Evolutionary conservation across 2,113 vertebrate genomes (phyloP).

Genomic region (Hemicordylus capensis): DNA sequence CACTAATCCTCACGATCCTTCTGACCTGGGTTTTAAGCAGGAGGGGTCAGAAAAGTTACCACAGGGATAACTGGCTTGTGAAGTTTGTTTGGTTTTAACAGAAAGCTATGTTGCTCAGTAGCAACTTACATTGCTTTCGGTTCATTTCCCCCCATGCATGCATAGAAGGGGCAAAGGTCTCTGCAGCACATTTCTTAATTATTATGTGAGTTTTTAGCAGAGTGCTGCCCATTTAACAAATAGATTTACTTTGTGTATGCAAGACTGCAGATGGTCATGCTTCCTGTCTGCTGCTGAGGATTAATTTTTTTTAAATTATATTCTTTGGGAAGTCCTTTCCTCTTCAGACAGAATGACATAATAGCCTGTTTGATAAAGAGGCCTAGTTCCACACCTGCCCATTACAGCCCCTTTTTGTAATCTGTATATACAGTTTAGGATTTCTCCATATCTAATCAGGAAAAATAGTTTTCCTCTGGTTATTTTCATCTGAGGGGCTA

Average conservation of each 20-base stretch:
- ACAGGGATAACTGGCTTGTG: too few species aligned
- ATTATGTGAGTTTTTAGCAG: not conserved
- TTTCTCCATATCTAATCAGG: conserved; percentile 15
- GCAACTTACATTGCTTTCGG: accelerated
- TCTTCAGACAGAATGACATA: conserved; percentile 32
- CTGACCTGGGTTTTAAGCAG: too few species aligned
- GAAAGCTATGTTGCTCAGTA: accelerated
- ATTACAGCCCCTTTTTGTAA: not conserved
- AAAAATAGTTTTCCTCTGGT: conserved; percentile 18
- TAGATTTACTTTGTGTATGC: not conserved
- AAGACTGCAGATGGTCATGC: not conserved
- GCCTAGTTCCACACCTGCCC: not conserved
- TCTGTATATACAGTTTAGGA: conserved; percentile 6
- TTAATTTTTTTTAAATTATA: conserved; percentile 1
- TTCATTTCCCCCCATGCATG: not conserved
- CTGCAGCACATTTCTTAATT: not conserved
- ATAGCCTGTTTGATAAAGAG: conserved; percentile 49
- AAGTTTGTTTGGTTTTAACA: not conserved
- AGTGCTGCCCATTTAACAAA: not conserved
- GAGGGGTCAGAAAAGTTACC: too few species aligned
- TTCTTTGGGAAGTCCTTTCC: conserved; percentile 27
- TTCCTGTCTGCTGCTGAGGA: conserved; percentile 24
- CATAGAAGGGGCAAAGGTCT: not conserved
- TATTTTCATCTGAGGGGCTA: not conserved
- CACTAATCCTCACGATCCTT: too few species aligned